Evolutionary conservation across 2,113 vertebrate species (phyloP).

Genomic region (Camelus bactrianus): DNA sequence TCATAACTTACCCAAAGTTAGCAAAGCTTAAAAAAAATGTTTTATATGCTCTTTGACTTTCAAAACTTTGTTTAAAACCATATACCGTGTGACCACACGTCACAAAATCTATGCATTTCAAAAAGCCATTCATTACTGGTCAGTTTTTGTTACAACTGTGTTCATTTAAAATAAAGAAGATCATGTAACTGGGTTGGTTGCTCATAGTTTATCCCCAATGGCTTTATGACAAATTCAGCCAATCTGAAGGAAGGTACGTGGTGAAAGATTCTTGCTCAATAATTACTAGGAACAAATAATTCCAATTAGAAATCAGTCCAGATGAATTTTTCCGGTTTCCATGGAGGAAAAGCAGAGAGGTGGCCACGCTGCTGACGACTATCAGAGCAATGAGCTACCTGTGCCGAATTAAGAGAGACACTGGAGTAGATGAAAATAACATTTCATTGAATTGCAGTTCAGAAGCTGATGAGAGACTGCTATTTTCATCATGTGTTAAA

Average conservation of each 20-base stretch:
- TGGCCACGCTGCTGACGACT: neutral
- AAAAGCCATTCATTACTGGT: neutral
- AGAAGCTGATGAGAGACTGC: neutral
- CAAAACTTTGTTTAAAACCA: neutral
- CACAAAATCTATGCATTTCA: neutral
- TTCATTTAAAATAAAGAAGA: neutral
- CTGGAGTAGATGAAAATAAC: neutral
- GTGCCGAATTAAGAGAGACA: neutral
- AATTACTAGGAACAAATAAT: conserved; percentile 23
- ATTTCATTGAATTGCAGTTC: neutral
- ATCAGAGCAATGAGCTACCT: neutral
- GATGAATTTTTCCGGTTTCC: neutral
- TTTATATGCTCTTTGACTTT: neutral
- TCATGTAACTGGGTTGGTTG: neutral
- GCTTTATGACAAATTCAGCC: neutral
- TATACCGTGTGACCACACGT: neutral
- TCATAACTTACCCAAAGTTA: neutral
- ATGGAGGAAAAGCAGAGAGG: neutral
- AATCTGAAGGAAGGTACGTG: neutral
- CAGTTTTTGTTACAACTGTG: neutral
- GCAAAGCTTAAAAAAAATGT: neutral
- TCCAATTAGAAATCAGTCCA: neutral
- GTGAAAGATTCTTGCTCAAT: neutral
- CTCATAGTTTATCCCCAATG: neutral
- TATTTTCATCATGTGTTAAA: neutral